Percentiles rank a stretch among this genome's conserved stretches.
Conservation (phyloP, 1,140 invertebrate genomes). For the Drosophila pectinifera region DNA sequence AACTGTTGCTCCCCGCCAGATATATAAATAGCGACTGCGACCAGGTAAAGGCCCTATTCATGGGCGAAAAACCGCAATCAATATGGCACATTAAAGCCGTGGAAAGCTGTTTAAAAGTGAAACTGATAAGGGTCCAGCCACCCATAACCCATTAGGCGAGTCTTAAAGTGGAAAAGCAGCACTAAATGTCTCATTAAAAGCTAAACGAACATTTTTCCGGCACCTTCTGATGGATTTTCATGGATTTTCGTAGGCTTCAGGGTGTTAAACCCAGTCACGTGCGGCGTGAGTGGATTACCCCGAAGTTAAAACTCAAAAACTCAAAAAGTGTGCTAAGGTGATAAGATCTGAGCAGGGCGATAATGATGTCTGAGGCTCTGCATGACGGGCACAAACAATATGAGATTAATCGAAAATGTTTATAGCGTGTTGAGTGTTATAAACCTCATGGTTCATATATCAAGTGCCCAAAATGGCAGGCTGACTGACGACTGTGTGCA, state of each 20-base stretch:
- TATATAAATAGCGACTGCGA: slow-evolving; percentile 55
- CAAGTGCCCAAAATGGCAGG: slow-evolving; percentile 33
- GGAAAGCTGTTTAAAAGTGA: slow-evolving; percentile 61
- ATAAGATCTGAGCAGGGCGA: slow-evolving; percentile 22
- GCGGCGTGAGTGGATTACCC: slow-evolving; percentile 26
- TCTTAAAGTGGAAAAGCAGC: slow-evolving; percentile 14
- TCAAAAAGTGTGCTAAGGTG: slow-evolving; percentile 6
- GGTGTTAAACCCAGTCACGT: slow-evolving; percentile 24
- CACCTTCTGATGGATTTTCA: neutral
- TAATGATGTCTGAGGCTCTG: slow-evolving; percentile 23
- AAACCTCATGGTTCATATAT: neutral
- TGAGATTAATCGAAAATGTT: slow-evolving; percentile 37
- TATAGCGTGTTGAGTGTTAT: slow-evolving; percentile 29
- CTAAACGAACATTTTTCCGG: slow-evolving; percentile 14
- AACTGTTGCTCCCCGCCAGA: slow-evolving; percentile 68
- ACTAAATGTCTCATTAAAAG: slow-evolving; percentile 28
- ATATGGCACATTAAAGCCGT: slow-evolving; percentile 66
- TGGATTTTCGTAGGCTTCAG: neutral
- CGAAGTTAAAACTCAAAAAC: slow-evolving; percentile 4
- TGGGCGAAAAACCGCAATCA: slow-evolving; percentile 48
- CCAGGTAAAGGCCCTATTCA: slow-evolving; percentile 42
- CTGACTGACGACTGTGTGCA: slow-evolving; percentile 22
- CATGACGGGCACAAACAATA: slow-evolving; percentile 32
- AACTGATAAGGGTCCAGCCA: slow-evolving; percentile 56
- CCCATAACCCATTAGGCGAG: slow-evolving; percentile 52